Conservation (phyloP, 2,888 invertebrate species). For the Chironomus riparius region DNA sequence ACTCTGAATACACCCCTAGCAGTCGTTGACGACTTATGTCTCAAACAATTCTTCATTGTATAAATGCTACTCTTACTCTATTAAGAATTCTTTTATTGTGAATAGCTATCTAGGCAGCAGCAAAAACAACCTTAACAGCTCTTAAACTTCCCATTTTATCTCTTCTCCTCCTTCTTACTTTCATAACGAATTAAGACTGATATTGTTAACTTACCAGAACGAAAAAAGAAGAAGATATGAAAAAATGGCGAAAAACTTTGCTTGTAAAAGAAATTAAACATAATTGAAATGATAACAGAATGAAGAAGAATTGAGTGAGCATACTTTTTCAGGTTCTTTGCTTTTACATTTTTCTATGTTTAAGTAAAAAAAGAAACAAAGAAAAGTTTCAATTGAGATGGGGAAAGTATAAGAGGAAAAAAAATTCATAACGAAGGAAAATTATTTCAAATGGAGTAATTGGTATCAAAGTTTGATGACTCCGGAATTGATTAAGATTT, state of each 20-base stretch:
- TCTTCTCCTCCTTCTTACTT: background rate
- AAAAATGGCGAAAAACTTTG: background rate
- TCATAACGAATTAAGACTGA: background rate
- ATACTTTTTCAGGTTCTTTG: background rate
- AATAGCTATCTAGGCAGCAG: background rate
- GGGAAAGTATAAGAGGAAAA: background rate
- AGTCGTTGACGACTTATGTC: too few relatives aligned
- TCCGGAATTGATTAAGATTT: too few relatives aligned
- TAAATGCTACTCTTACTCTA: too few relatives aligned
- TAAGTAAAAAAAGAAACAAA: background rate
- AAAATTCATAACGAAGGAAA: background rate
- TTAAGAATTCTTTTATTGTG: background rate
- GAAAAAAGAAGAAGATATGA: background rate
- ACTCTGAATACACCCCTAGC: too few relatives aligned
- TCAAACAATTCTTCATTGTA: too few relatives aligned
- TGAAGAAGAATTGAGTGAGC: background rate
- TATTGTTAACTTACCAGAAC: background rate
- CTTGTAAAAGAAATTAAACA: slow-evolving; percentile 19
- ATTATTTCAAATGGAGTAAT: background rate
- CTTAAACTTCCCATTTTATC: background rate
- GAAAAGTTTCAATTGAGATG: background rate
- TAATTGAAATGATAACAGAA: slow-evolving; percentile 19
- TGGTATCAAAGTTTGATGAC: too few relatives aligned
- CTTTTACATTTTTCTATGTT: background rate
- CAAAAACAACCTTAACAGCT: background rate